A percentile compares a stretch with the other conserved stretches of the same genome.
Conservation (phyloP, 2,888 invertebrate genomes). For the Zhuqinia jingwanae region DNA sequence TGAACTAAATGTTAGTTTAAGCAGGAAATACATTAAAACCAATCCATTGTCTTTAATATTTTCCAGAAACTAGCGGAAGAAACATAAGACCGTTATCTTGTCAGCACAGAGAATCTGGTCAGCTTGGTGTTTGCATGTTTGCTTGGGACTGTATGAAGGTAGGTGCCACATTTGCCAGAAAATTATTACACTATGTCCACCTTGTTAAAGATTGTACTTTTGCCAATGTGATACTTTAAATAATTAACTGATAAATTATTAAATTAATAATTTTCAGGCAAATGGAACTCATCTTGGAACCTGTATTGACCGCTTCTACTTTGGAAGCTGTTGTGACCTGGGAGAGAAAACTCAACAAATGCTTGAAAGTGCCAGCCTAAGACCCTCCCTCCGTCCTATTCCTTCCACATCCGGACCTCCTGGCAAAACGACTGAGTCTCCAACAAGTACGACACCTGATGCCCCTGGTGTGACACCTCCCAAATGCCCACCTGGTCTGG, state of each 20-base stretch:
- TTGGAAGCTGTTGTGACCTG: slow-evolving; percentile 94
- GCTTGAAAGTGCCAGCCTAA: slow-evolving; percentile 79
- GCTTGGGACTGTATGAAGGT: slow-evolving; percentile 86
- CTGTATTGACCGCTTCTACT: slow-evolving; percentile 96
- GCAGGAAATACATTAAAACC: no score
- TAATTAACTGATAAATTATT: no score
- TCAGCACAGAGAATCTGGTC: slow-evolving; percentile 89
- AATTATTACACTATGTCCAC: not conserved
- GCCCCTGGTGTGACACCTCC: slow-evolving; percentile 37
- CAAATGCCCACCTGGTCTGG: slow-evolving; percentile 68
- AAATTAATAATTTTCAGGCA: slow-evolving; percentile 83
- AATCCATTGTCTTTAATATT: no score
- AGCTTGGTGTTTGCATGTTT: slow-evolving; percentile 95
- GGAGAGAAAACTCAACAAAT: slow-evolving; percentile 82
- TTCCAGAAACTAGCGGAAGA: slow-evolving; percentile 83
- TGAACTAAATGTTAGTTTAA: no score
- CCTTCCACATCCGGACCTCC: slow-evolving; percentile 80
- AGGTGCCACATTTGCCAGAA: slow-evolving; percentile 33
- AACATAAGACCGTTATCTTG: slow-evolving; percentile 95
- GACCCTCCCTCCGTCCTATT: slow-evolving; percentile 83
- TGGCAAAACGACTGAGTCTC: slow-evolving; percentile 64
- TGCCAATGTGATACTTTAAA: no score
- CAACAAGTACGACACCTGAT: slow-evolving; percentile 9
- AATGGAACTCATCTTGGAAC: slow-evolving; percentile 96
- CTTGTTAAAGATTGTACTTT: no score